A percentile compares a stretch with the other conserved stretches of the same genome.
phyloP scores from a whole-genome alignment of 1,140 invertebrate genomes.

The Drosophila pachea region DNA sequence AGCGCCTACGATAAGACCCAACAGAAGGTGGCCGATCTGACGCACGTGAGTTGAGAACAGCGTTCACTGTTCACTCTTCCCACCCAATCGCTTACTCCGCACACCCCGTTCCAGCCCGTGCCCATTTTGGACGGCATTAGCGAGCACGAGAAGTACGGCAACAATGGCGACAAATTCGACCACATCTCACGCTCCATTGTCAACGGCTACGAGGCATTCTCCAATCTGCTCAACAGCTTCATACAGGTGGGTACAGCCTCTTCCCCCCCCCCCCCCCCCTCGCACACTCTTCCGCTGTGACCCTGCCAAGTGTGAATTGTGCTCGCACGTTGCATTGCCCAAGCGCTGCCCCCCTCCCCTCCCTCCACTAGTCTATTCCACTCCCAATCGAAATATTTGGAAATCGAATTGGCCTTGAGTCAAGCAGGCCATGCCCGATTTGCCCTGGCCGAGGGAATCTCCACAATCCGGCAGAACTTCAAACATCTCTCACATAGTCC shows the following conservation, averaged over 20 bases:
- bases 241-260: conserved; percentile 80
- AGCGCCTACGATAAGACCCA: conserved; percentile 70
- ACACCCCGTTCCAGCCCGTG: conserved; percentile 68
- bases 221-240: conserved; percentile 80
- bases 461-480: no score
- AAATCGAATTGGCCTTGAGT: no score
- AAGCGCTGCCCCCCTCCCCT: neutral
- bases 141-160: conserved; percentile 83
- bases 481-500: no score
- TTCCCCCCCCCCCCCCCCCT: neutral
- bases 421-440: no score
- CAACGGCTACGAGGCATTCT: conserved; percentile 80
- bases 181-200: conserved; percentile 80
- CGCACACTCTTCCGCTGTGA: neutral
- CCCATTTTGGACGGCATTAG: conserved; percentile 81
- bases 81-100: neutral
- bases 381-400: neutral
- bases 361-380: neutral
- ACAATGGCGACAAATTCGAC: conserved; percentile 80
- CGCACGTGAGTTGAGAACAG: conserved; percentile 57
- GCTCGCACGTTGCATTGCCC: conserved; percentile 40
- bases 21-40: conserved; percentile 60
- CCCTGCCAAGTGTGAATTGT: neutral
- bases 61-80: neutral
- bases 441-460: no score